Evolutionary conservation across 2,888 invertebrate species (phyloP), one percentile per base, ranked within the genome.

Genomic region (Drosophila neutralis): DNA sequence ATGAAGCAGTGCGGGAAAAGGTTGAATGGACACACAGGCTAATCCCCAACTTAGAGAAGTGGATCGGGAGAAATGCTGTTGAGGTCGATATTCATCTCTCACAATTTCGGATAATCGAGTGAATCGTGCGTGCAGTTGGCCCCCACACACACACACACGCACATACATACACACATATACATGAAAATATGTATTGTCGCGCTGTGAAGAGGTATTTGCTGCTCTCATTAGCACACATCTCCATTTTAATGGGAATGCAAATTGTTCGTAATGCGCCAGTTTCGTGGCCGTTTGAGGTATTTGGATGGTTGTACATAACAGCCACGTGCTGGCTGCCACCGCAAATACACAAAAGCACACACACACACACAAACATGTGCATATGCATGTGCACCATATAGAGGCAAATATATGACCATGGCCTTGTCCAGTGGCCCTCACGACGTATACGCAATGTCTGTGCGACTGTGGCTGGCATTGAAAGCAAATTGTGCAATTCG

Each of bases 361-460:
- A 33, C 27, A 58, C 38, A 33, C 27, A 58, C n/a, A 21, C 24
- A 21, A 1, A 5, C 15, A 40, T 18, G 15, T 21, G 24, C 35
- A 51, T n/a, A 11, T n/a, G 36, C 29, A 35, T 29, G 11, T 33
- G 11, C 42, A n/a, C 3, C 42, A 45, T 21, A 45, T 45, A 45
- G 21, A 21, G 15, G 54, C 24, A 38, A 38, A 8, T 31, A 40
- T 52, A 60, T 64, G 75, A 36, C 79, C 75, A 64, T 74, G 69
- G 67, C 78, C 81, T 61, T 80, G 67, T 42, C 21, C 70, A 27
- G n/a, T 31, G 36, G 66, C 60, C 80, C 49, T 58, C 49, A 54
- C 63, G 53, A 60, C 76, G 79, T 58, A 68, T 74, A 64, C 79
- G 74, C 51, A 78, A 76, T 73, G 31, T 63, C 40, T 36, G 52